Evolutionary conservation across 2,888 invertebrate genomes (phyloP).

Genomic region (Sesia apiformis): DNA sequence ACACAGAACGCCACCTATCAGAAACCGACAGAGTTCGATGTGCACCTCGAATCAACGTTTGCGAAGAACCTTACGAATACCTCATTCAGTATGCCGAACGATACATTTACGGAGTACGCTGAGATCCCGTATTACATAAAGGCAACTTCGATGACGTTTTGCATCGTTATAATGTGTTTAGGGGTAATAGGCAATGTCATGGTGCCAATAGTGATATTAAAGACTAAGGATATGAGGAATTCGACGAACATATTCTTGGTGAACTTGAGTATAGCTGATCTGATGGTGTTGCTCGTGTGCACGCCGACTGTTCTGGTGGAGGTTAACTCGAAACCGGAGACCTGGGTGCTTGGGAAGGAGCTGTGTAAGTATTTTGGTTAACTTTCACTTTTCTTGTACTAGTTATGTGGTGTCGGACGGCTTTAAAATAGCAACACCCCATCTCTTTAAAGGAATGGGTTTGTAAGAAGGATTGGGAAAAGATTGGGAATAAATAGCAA

Average conservation of each 20-base stretch:
- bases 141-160: conserved; percentile 90
- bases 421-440: too few relatives aligned
- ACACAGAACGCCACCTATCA: conserved; percentile 21
- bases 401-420: too few relatives aligned
- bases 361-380: conserved; percentile 85
- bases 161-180: conserved; percentile 89
- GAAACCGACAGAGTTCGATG: conserved; percentile 11
- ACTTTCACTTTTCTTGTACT: too few relatives aligned
- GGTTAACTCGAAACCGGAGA: conserved; percentile 91
- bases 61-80: conserved; percentile 23
- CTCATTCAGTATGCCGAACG: conserved; percentile 32
- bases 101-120: conserved; percentile 61
- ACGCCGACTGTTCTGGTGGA: conserved; percentile 96
- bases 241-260: conserved; percentile 96
- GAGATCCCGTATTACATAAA: conserved; percentile 90
- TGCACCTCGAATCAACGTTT: conserved; percentile 18
- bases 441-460: too few relatives aligned
- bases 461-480: too few relatives aligned
- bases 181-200: conserved; percentile 94
- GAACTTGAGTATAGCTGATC: conserved; percentile 93
- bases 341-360: conserved; percentile 93
- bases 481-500: too few relatives aligned
- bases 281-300: conserved; percentile 92
- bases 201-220: conserved; percentile 93
- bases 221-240: conserved; percentile 94